Percentiles rank a stretch among this genome's conserved stretches.
Evolutionary conservation across 2,797 vertebrate species (phyloP).

Genomic region (Podargus strigoides): DNA sequence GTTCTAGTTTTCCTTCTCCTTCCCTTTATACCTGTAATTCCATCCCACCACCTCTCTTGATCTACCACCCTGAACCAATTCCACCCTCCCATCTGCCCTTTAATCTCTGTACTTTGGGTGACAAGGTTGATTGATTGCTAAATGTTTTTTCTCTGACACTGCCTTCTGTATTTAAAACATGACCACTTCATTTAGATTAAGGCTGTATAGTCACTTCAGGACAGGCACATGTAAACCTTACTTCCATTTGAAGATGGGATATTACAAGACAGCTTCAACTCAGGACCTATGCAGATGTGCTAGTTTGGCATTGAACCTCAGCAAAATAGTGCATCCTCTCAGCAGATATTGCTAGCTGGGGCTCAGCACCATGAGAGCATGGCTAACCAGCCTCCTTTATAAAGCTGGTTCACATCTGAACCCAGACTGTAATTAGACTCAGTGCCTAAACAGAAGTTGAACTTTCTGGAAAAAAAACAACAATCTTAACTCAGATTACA

Average conservation of each 20-base stretch:
- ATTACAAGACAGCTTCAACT: neutral
- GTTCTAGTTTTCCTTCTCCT: neutral
- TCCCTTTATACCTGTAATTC: neutral
- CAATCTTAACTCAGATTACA: neutral
- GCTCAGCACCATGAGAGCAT: neutral
- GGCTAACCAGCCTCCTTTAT: neutral
- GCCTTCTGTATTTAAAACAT: neutral
- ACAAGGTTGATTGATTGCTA: neutral
- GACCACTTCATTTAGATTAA: neutral
- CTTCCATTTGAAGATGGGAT: neutral
- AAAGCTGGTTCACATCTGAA: neutral
- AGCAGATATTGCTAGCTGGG: neutral
- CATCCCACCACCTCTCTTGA: neutral
- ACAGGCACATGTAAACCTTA: neutral
- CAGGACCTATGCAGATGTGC: neutral
- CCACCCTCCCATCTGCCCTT: neutral
- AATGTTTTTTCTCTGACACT: neutral
- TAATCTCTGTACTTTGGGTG: neutral
- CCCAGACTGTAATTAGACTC: neutral
- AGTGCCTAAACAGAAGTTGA: neutral
- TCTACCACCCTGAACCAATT: neutral
- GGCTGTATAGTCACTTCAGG: neutral
- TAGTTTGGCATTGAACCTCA: neutral
- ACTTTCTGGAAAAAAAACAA: neutral
- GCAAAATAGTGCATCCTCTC: neutral